Evolutionary conservation across 2,888 invertebrate species (phyloP), one percentile per base, ranked within the genome.

Genomic region (Girardia tigrina): DNA sequence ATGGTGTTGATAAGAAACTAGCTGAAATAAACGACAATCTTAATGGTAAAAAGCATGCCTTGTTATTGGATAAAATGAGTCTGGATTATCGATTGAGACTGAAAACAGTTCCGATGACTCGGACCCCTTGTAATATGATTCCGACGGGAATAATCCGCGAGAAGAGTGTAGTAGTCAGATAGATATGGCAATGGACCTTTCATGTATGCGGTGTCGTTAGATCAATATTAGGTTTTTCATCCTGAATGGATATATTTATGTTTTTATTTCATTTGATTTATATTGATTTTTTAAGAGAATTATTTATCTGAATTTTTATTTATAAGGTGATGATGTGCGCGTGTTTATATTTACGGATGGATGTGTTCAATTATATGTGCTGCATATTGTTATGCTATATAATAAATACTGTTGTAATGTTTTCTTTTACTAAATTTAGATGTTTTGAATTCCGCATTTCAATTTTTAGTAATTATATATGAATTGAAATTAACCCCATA

Each of bases 61-160:
- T 56, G 23, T 56, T 56, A 56, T 16, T 56, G 4, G 56, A 56
- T n/a, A 56, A 56, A 4, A 56, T 56, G 56, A 56, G 56, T n/a
- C 56, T 56, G n/a, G 56, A 56, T 16, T 56, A 56, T 56, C 4
- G 56, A 16, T 8, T 56, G 56, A n/a, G 56, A n/a, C 23, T 56
- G 56, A 56, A 56, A n/a, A 56, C 56, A 56, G 56, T 56, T n/a
- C 56, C 56, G 23, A 56, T 56, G 56, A 56, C 56, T 56, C 56
- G 56, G 2, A 56, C 56, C 23, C 56, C 56, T n/a, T 56, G 56
- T 56, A 56, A 56, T n/a, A 56, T 56, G 56, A 56, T 56, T 56
- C 56, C 56, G n/a, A 20, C 4, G 6, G 56, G 56, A 56, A 56
- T 56, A 6, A 56, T 56, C 20, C n/a, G 56, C 6, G 56, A 56